Evolutionary conservation across 2,888 invertebrate genomes (phyloP).

Genomic region (Lycia hirtaria): DNA sequence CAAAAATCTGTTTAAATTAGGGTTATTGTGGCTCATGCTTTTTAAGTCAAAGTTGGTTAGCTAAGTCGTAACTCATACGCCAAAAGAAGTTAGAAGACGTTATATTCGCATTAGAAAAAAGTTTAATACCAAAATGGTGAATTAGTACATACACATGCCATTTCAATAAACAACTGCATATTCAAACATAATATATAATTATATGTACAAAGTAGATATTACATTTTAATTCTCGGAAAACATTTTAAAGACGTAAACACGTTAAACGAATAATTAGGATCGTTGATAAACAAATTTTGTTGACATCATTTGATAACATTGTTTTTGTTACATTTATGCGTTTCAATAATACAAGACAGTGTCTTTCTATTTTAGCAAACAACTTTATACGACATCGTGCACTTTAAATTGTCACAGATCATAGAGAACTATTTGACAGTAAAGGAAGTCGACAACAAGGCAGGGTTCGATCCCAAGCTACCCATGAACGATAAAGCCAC

Average conservation of each 20-base stretch:
- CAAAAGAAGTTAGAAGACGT: background rate
- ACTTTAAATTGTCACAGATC: background rate
- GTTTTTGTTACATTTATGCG: slow-evolving; percentile 5
- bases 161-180: background rate
- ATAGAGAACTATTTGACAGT: background rate
- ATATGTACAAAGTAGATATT: background rate
- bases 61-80: background rate
- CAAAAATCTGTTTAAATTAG: slow-evolving; percentile 3
- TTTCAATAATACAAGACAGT: background rate
- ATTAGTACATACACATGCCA: background rate
- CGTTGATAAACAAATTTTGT: slow-evolving; percentile 11
- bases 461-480: slow-evolving; percentile 7
- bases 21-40: slow-evolving; percentile 2
- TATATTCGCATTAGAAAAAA: no score
- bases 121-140: background rate
- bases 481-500: slow-evolving; percentile 2
- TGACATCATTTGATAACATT: slow-evolving; percentile 10
- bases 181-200: background rate
- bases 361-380: background rate
- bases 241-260: slow-evolving; percentile 4
- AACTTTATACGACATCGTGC: background rate
- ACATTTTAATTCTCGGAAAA: slow-evolving; percentile 4
- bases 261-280: background rate
- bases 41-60: background rate
- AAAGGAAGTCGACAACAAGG: slow-evolving; percentile 7